Evolutionary conservation across 2,113 vertebrate genomes (phyloP).

Genomic region (Rhinolophus ferrumequinum): DNA sequence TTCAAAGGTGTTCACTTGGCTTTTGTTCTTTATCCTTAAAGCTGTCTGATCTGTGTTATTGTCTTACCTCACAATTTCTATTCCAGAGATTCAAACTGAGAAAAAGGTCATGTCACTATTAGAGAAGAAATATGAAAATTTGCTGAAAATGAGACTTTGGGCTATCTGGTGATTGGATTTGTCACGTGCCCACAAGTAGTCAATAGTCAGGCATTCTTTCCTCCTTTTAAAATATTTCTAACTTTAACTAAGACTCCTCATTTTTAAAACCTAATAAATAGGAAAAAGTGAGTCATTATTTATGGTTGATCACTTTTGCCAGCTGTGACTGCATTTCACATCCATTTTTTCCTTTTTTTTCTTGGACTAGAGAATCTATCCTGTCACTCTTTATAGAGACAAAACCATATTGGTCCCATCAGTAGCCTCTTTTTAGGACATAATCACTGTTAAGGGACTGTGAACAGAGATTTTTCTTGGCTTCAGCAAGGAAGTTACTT

Average conservation of each 20-base stretch:
- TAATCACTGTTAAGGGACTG: not conserved
- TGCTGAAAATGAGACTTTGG: constrained; percentile 37
- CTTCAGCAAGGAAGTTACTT: not conserved
- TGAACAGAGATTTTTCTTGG: not conserved
- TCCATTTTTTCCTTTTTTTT: constrained; percentile 39
- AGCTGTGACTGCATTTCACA: constrained; percentile 44
- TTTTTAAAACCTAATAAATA: constrained; percentile 48
- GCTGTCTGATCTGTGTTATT: not conserved
- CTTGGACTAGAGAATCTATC: not conserved
- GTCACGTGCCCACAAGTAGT: not conserved
- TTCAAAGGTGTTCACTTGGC: constrained; percentile 9
- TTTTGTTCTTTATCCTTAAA: constrained; percentile 39
- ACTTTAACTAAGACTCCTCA: constrained; percentile 52
- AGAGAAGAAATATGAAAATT: constrained; percentile 27
- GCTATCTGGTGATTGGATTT: not conserved
- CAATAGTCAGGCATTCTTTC: constrained; percentile 36
- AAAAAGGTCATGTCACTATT: constrained; percentile 23
- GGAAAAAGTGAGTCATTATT: constrained; percentile 68
- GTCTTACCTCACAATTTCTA: constrained; percentile 34
- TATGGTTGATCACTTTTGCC: constrained; percentile 56
- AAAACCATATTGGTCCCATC: not conserved
- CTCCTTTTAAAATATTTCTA: constrained; percentile 51
- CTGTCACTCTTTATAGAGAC: not conserved
- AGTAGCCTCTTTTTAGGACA: not conserved
- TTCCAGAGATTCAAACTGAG: constrained; percentile 43